These are phyloP conservation scores for Diadromus collaris DNA, from an alignment of 2,888 invertebrate genomes.

Conservation along the genomic window DNA sequence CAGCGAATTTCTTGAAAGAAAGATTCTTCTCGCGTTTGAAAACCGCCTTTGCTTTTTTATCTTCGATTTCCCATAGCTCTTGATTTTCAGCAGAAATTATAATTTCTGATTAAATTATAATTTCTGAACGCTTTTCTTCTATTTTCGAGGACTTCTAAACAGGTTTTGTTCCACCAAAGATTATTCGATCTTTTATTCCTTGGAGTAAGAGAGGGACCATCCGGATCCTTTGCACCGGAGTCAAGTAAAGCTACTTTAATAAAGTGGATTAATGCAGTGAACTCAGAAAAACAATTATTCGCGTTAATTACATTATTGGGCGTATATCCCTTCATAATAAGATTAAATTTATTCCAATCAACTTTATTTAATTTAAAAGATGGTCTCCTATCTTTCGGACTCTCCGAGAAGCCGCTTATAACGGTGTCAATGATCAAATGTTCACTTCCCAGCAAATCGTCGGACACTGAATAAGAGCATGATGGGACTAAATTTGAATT, in stretches of 20 bases:
- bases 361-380: too few species aligned
- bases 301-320: background rate
- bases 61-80: background rate
- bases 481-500: background rate
- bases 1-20: background rate
- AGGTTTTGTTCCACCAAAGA: constrained; percentile 22
- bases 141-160: background rate
- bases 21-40: background rate
- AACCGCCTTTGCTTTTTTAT: background rate
- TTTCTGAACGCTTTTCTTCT: background rate
- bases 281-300: background rate
- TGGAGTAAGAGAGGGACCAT: background rate
- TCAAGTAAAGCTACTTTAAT: background rate
- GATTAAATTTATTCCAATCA: background rate
- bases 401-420: too few species aligned
- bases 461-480: too few species aligned
- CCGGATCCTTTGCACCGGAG: background rate
- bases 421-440: too few species aligned
- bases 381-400: too few species aligned
- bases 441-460: too few species aligned
- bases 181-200: background rate
- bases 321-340: background rate
- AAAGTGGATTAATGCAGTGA: background rate
- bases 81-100: background rate
- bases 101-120: background rate